phyloP scores from a whole-genome alignment of 2,888 invertebrate genomes.

The Catocala fraxini region DNA sequence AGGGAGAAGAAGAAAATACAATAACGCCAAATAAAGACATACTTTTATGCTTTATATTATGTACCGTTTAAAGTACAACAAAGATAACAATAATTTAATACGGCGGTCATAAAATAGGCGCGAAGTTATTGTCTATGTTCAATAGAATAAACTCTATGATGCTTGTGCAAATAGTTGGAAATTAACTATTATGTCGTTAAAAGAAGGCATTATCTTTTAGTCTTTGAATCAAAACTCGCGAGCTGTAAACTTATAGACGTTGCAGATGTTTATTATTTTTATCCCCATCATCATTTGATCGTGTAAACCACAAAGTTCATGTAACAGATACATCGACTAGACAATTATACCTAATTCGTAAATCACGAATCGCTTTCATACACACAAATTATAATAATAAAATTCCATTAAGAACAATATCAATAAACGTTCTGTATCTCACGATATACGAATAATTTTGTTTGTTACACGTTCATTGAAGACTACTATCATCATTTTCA shows the following conservation, averaged over 20 bases:
- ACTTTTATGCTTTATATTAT: no score
- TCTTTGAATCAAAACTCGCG: neutral
- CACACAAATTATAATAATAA: conserved; percentile 67
- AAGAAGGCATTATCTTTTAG: neutral
- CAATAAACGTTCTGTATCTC: conserved; percentile 58
- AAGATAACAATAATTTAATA: no score
- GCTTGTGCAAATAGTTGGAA: no score
- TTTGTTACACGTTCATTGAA: conserved; percentile 50
- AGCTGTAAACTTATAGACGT: neutral
- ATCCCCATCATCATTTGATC: conserved; percentile 1
- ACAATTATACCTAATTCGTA: conserved; percentile 54
- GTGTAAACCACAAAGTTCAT: conserved; percentile 32
- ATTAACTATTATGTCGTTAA: no score
- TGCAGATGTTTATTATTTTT: neutral
- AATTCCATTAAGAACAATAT: conserved; percentile 63
- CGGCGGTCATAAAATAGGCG: no score
- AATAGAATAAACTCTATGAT: no score
- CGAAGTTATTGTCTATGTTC: no score
- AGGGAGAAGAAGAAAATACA: no score
- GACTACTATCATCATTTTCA: conserved; percentile 35
- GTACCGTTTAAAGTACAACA: no score
- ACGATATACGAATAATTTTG: conserved; percentile 48
- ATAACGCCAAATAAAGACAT: no score
- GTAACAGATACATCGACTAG: conserved; percentile 26
- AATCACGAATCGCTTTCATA: conserved; percentile 59